A percentile compares a stretch with the other conserved stretches of the same genome.
Evolutionary conservation across 2,797 vertebrate genomes (phyloP).

Genomic region (Dicrostonyx torquatus): DNA sequence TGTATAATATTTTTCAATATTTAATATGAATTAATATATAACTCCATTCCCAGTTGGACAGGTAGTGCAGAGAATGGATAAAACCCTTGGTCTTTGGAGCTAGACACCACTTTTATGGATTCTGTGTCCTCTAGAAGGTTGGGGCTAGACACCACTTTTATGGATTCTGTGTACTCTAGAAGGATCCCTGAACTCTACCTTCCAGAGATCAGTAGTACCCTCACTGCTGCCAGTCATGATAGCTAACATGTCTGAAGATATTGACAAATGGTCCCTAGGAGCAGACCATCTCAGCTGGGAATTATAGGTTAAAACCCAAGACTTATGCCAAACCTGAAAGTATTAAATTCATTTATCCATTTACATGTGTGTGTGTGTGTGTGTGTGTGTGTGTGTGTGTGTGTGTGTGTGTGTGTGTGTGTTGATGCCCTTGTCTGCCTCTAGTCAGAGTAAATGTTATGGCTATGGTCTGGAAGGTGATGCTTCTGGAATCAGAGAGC

Average conservation of each 20-base stretch:
- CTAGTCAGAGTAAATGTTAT: neutral
- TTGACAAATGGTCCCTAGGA: neutral
- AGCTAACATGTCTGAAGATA: neutral
- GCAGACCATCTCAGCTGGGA: neutral
- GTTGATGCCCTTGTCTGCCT: neutral
- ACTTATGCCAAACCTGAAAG: neutral
- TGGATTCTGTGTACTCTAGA: no score
- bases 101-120: neutral
- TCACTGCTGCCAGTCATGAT: neutral
- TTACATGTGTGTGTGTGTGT: neutral
- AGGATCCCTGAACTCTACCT: neutral
- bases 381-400: neutral
- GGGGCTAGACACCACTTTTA: neutral
- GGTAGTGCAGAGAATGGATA: neutral
- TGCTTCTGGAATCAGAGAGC: neutral
- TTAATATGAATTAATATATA: neutral
- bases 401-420: neutral
- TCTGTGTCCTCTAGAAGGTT: neutral
- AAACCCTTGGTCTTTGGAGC: neutral
- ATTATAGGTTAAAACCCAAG: neutral
- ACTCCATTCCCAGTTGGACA: neutral
- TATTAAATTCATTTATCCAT: neutral
- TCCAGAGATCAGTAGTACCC: neutral
- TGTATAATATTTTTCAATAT: neutral
- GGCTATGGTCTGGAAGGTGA: neutral